phyloP scores from a whole-genome alignment of 2,113 vertebrate species.

The Trinectes maculatus region DNA sequence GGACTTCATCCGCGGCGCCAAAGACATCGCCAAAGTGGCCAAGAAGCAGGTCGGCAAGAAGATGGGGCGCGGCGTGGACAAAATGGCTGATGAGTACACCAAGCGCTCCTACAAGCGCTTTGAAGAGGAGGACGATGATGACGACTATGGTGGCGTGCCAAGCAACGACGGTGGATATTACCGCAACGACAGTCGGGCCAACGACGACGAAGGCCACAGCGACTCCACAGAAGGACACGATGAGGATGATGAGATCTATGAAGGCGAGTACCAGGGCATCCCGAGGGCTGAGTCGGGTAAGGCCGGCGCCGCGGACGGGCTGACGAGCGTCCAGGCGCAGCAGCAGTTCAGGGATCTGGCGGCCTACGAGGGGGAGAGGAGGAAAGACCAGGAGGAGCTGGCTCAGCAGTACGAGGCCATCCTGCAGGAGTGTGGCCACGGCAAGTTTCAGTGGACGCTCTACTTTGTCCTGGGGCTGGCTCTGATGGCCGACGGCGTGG shows the following conservation, averaged over 20 bases:
- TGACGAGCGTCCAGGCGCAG: slow-evolving; percentile 67
- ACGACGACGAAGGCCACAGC: slow-evolving; percentile 89
- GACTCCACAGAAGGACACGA: slow-evolving; percentile 97
- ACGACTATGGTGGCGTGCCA: slow-evolving; percentile 82
- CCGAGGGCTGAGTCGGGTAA: slow-evolving; percentile 90
- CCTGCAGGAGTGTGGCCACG: slow-evolving; percentile 95
- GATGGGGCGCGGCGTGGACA: slow-evolving; percentile 89
- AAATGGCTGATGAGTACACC: slow-evolving; percentile 92
- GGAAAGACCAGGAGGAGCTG: slow-evolving; percentile 93
- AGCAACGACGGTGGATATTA: slow-evolving; percentile 83
- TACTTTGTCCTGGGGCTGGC: slow-evolving; percentile 97
- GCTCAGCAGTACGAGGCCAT: slow-evolving; percentile 96
- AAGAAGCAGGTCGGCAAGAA: slow-evolving; percentile 95
- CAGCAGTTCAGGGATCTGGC: slow-evolving; percentile 84
- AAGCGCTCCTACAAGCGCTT: slow-evolving; percentile 94
- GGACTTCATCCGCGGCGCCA: slow-evolving; percentile 96
- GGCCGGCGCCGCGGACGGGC: slow-evolving; percentile 68
- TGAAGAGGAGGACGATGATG: slow-evolving; percentile 93
- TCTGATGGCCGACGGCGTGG: slow-evolving; percentile 95
- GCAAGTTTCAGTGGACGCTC: slow-evolving; percentile 97
- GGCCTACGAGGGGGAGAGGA: slow-evolving; percentile 81
- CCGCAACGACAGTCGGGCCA: slow-evolving; percentile 88
- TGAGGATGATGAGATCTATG: slow-evolving; percentile 97
- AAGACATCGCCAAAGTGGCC: slow-evolving; percentile 97
- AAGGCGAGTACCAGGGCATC: slow-evolving; percentile 97